Evolutionary conservation across 2,888 invertebrate species (phyloP), one percentile per base, ranked within the genome.

Genomic region (Aporophyla lueneburgensis): DNA sequence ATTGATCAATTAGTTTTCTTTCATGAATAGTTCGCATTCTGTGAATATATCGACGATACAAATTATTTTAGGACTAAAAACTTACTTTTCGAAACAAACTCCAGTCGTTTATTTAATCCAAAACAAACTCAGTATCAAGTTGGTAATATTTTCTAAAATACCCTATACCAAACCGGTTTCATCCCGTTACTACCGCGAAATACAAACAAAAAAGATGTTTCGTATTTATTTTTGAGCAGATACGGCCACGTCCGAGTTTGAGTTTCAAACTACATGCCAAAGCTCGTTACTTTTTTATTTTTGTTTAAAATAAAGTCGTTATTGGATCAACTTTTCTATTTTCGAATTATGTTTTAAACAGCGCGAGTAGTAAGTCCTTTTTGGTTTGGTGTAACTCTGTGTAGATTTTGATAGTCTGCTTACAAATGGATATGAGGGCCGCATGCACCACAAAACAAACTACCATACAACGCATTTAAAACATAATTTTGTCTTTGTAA

Each of bases 201-300:
- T 56, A 73, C 49, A 63, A 76, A 84, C 67, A 74, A 79, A 80
- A 76, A 73, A 59, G 33, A 70, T 61, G 27, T 63, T 71, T 70
- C 59, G 46, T 73, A 73, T 81, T 83, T 80, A 73, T 84, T 83
- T 76, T 56, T n/a, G 19, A 63, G 62, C 33, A 58, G 33, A 71
- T 68, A 71, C 43, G 12, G 24, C n/a, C 12, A 5, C 49, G 73
- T 65, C 62, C 40, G 61, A 85, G 81, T 80, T 80, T 70, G 80
- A 84, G 72, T 81, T 85, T 16, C 24, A 59, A 83, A 83, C 85
- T 76, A 85, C 63, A 71, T 51, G 71, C 85, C 75, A 69, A 73
- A 68, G 65, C 61, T 70, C 46, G 70, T 71, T 9, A 58, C 33
- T 58, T 84, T 84, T 76, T 58, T 49, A 58, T 73, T 85, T 74